These are phyloP conservation scores for Cottus gobio DNA, from an alignment of 2,113 vertebrate genomes.

Conservation along the genomic window DNA sequence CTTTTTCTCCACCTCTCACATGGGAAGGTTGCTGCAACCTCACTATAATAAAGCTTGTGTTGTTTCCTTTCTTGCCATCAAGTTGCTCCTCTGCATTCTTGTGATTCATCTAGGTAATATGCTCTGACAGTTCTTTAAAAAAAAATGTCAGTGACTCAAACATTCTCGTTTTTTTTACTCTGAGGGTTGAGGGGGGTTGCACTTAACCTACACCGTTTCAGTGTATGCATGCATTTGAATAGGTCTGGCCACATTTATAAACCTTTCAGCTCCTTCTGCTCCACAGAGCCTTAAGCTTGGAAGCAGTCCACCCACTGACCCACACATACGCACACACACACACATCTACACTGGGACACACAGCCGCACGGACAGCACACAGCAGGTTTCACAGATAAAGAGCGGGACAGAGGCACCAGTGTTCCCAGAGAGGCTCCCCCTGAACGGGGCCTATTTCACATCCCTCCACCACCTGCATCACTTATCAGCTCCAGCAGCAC, in stretches of 20 bases:
- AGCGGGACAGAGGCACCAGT: slow-evolving; percentile 50
- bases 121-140: slow-evolving; percentile 5
- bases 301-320: slow-evolving; percentile 45
- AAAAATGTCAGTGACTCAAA: slow-evolving; percentile 6
- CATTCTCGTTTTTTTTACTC: not conserved
- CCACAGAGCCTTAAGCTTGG: slow-evolving; percentile 45
- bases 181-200: not conserved
- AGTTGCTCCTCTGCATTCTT: slow-evolving; percentile 44
- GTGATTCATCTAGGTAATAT: slow-evolving; percentile 17
- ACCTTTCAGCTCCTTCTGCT: slow-evolving; percentile 33
- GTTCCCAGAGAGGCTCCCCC: slow-evolving; percentile 46
- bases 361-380: slow-evolving; percentile 34
- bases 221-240: slow-evolving; percentile 47
- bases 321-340: slow-evolving; percentile 15
- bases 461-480: slow-evolving; percentile 65
- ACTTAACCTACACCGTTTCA: not conserved
- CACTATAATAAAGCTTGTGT: slow-evolving; percentile 28
- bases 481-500: slow-evolving; percentile 61
- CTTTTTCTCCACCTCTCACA: slow-evolving; percentile 30
- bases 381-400: slow-evolving; percentile 57
- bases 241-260: slow-evolving; percentile 30
- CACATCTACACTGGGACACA: slow-evolving; percentile 10
- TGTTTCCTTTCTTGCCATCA: slow-evolving; percentile 24
- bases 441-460: slow-evolving; percentile 42
- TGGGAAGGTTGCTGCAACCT: slow-evolving; percentile 58